These are phyloP conservation scores for Agapostemon virescens DNA, from an alignment of 2,888 invertebrate species.

Conservation along the genomic window DNA sequence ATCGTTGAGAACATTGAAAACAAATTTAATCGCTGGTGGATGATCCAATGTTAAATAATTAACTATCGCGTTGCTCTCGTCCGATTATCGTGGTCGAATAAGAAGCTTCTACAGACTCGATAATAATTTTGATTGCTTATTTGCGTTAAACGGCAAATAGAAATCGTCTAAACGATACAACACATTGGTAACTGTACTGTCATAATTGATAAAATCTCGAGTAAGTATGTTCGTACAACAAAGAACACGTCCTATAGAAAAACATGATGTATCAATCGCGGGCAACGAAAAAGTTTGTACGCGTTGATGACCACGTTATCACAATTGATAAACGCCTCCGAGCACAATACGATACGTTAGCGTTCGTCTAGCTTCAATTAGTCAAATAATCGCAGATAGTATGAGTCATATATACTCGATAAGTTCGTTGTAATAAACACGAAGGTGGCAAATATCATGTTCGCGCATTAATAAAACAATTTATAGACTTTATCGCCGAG, in stretches of 20 bases:
- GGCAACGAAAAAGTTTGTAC: neutral
- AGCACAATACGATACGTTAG: neutral
- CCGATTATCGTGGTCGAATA: neutral
- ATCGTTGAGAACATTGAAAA: constrained; percentile 7
- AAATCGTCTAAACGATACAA: neutral
- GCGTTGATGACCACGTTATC: neutral
- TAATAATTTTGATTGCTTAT: neutral
- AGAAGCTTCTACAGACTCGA: neutral
- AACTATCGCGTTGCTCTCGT: neutral
- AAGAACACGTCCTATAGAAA: too few species aligned
- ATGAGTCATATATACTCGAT: neutral
- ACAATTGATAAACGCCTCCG: neutral
- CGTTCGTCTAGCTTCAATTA: neutral
- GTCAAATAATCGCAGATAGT: neutral
- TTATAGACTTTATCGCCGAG: too few species aligned
- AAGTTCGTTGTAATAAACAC: neutral
- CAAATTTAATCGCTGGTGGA: neutral
- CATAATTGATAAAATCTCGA: neutral
- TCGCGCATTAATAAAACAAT: neutral
- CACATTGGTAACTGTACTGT: neutral
- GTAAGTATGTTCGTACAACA: too few species aligned
- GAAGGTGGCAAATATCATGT: neutral
- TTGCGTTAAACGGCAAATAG: neutral
- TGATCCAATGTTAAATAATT: neutral
- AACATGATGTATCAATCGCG: neutral